Evolutionary conservation across 2,797 vertebrate species (phyloP).

Genomic region (Pterois miles): DNA sequence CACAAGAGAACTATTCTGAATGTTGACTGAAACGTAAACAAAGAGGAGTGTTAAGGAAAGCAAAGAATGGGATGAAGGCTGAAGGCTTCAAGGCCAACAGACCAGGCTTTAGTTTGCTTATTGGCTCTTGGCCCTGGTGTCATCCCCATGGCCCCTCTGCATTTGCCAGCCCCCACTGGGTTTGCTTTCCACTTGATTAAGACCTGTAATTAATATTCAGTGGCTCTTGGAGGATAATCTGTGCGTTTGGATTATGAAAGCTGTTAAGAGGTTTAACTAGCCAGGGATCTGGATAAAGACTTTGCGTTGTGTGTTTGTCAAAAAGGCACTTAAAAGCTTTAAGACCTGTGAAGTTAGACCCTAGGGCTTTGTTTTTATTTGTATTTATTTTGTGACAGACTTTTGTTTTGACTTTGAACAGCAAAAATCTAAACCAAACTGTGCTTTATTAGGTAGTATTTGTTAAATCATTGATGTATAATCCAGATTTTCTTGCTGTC

Average conservation of each 20-base stretch:
- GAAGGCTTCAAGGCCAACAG: slow-evolving; percentile 1
- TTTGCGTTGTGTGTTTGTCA: slow-evolving; percentile 49
- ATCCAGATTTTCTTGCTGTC: neutral
- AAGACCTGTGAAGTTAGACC: slow-evolving; percentile 22
- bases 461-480: neutral
- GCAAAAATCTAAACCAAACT: neutral
- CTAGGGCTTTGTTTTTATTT: neutral
- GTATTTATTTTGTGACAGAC: neutral
- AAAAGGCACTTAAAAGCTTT: slow-evolving; percentile 50
- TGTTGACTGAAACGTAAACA: neutral
- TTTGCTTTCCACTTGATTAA: slow-evolving; percentile 72
- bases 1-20: neutral
- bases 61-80: neutral
- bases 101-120: slow-evolving; percentile 5
- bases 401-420: neutral
- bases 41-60: neutral
- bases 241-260: slow-evolving; percentile 62
- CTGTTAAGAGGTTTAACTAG: slow-evolving; percentile 75
- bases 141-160: neutral
- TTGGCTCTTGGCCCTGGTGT: slow-evolving; percentile 26
- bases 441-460: neutral
- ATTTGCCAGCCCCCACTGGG: slow-evolving; percentile 47
- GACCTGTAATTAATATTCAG: slow-evolving; percentile 79
- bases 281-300: slow-evolving; percentile 71
- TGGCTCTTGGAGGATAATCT: slow-evolving; percentile 72